Conservation (phyloP, 2,888 invertebrate genomes). For the Tenthredo distinguenda region DNA sequence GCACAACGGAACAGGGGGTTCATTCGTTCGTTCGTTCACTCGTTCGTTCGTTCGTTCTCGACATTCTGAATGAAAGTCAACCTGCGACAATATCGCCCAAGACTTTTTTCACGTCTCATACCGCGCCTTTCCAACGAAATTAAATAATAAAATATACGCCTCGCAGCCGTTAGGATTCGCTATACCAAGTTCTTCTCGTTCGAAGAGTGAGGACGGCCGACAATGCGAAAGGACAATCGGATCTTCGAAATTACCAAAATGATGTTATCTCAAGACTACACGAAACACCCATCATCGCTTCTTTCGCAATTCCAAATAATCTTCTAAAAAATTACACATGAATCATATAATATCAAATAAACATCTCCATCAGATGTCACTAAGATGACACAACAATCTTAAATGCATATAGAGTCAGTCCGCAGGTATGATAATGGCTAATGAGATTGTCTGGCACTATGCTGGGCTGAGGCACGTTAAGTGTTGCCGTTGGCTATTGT, state of each 20-base stretch:
- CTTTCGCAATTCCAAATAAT: not conserved
- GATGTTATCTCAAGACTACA: not conserved
- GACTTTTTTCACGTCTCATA: conserved; percentile 76
- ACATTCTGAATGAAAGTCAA: conserved; percentile 45
- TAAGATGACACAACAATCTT: not conserved
- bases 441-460: conserved; percentile 21
- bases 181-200: conserved; percentile 44
- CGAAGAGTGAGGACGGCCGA: conserved; percentile 68
- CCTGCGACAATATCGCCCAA: conserved; percentile 74
- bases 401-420: not conserved
- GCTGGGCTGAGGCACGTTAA: not conserved
- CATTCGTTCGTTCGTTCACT: conserved; percentile 34
- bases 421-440: conserved; percentile 23
- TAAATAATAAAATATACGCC: conserved; percentile 77
- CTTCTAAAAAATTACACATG: not conserved
- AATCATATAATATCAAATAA: not conserved
- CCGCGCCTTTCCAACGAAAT: conserved; percentile 71
- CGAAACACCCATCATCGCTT: not conserved
- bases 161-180: conserved; percentile 52
- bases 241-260: conserved; percentile 22
- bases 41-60: conserved; percentile 40
- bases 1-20: conserved; percentile 45
- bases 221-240: not conserved
- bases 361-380: not conserved
- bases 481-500: conserved; percentile 26